Evolutionary conservation across 2,888 invertebrate genomes (phyloP).

Genomic region (Oscheius myriophilus): DNA sequence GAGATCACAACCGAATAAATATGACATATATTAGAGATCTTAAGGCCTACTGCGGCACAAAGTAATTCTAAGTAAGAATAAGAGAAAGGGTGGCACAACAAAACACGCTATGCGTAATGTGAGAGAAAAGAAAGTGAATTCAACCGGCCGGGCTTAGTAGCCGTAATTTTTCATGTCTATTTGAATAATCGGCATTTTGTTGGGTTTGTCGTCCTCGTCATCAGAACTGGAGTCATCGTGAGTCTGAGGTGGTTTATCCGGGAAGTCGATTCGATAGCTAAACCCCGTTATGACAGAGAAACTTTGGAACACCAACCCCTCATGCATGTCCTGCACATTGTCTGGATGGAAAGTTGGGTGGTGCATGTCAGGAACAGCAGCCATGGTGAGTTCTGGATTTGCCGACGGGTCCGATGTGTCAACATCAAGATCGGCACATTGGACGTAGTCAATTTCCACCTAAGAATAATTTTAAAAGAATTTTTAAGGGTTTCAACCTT

Average conservation of each 20-base stretch:
- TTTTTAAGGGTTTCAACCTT: constrained; percentile 67
- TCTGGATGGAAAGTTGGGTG: constrained; percentile 61
- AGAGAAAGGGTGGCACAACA: constrained; percentile 10
- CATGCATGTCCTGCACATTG: constrained; percentile 49
- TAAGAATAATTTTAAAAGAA: constrained; percentile 30
- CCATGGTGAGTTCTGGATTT: constrained; percentile 54
- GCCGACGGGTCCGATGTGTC: constrained; percentile 53
- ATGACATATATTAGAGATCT: constrained; percentile 10
- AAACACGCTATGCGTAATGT: background rate
- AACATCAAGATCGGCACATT: constrained; percentile 66
- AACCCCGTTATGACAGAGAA: constrained; percentile 14
- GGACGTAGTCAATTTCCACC: constrained; percentile 70
- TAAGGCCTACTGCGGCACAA: constrained; percentile 14
- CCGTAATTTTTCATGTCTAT: constrained; percentile 71
- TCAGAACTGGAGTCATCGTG: constrained; percentile 48
- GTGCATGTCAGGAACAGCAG: constrained; percentile 52
- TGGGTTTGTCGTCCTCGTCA: constrained; percentile 60
- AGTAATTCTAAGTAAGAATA: background rate
- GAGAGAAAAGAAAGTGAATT: constrained; percentile 10
- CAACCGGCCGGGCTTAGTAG: constrained; percentile 46
- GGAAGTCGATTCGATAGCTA: constrained; percentile 66
- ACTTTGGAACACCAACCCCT: constrained; percentile 44
- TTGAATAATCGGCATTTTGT: constrained; percentile 66
- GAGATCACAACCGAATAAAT: constrained; percentile 27
- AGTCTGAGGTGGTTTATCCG: constrained; percentile 34